Evolutionary conservation across 2,888 invertebrate species (phyloP), one percentile per base, ranked within the genome.

Genomic region (Galerucella nymphaeae): DNA sequence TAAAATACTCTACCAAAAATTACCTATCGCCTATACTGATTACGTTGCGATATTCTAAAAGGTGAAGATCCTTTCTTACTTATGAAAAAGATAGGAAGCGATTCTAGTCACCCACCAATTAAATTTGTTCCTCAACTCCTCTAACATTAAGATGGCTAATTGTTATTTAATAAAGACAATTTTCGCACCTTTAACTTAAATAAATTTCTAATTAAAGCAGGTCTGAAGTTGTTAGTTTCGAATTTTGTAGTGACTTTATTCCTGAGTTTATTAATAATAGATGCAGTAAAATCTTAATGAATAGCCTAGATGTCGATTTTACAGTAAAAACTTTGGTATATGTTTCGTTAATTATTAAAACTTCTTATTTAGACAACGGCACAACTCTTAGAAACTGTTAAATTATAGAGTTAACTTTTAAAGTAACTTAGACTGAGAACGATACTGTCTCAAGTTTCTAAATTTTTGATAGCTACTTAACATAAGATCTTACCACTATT

Each of bases 271-370:
- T 76, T 58, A 73, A 66, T 76, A 70, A 74, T 74, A 66, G 67
- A 76, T 66, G 64, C 57, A 58, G 70, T 59, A 38, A 67, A 72
- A 74, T 65, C 64, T 69, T 72, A 71, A 76, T 74, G 70, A 74
- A 76, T 70, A 70, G 67, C 72, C 74, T 53, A 42, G 18, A 64
- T 61, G 63, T 55, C 53, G 70, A 74, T 73, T 76, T 72, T 71
- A 62, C 70, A 65, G 57, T 64, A 45, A 48, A 48, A 48, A 48
- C 48, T 48, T 48, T 48, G 62, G 71, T 71, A 75, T 72, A 75
- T 70, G 73, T 70, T 71, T 73, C 62, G 66, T 75, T 71, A 73
- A 75, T 73, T 73, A 75, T 75, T 75, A 61, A 75, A 66, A 76
- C 70, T 76, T 74, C 70, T 72, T 38, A 38, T 68, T 66, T 69